Base-by-base conservation (phyloP, 2,888 invertebrate species). In the Orchesellides sinensis region DNA sequence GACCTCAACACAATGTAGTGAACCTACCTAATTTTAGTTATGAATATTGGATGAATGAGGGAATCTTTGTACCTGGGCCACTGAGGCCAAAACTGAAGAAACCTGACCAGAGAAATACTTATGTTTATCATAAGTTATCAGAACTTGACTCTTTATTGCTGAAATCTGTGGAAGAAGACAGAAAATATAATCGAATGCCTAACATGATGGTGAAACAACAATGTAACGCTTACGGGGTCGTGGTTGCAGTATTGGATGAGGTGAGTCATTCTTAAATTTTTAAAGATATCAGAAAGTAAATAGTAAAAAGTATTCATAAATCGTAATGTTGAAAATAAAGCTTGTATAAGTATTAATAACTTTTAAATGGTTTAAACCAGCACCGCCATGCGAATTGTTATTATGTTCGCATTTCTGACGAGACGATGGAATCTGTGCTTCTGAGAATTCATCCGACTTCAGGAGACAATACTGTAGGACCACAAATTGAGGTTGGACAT, bases 341-440 rank as follows among this genome's bases (percentile, higher is more conserved):
- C n/a, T n/a, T n/a, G n/a, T n/a, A n/a, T n/a, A n/a, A n/a, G n/a
- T n/a, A 25, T 32, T 17, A 25, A 29, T 47, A n/a, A 23, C 6
- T 32, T 49, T 63, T 49, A 47, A n/a, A 4, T 23, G 25, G 2
- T 66, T 17, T 29, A 19, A n/a, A 0, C 25, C 19, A 83, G 83
- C 1, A 29, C 19, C 25, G 65, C 1, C 40, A 70, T 25, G 4
- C 27, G 1, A 65, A 77, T 47, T 49, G 70, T 2, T 70, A 78
- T 35, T 35, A 21, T 12, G 59, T 77, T 25, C 77, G 49, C 1
- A 74, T 83, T 27, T 78, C 78, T 1, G 83, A 83, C 45, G 79
- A 83, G 12, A 73, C 83, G 14, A 47, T 49, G 61, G 6, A 49
- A 1, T 65, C 66, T 23, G 79, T 74, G 0, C 14, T 59, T 2